Evolutionary conservation across 2,888 invertebrate genomes (phyloP).

Genomic region (Acanthacorydalis orientalis): DNA sequence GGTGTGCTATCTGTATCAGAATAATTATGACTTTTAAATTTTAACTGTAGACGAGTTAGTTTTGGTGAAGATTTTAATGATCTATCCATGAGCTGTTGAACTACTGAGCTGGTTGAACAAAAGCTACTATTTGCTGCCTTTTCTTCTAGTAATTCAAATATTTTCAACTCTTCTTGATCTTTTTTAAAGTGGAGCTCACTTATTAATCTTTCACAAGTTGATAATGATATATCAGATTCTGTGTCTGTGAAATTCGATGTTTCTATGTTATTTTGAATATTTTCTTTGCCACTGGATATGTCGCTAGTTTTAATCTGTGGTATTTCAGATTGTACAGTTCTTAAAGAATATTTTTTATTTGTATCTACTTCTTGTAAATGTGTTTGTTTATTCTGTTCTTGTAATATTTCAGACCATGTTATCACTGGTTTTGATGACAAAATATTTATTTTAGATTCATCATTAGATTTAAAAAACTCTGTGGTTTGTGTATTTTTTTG

Average conservation of each 20-base stretch:
- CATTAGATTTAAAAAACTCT: no score
- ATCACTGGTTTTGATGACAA: no score
- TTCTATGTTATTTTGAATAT: not conserved
- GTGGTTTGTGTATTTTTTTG: no score
- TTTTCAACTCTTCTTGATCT: constrained; percentile 41
- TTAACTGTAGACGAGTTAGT: constrained; percentile 2
- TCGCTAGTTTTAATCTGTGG: not conserved
- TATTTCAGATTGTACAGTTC: no score
- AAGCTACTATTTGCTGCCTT: constrained; percentile 56
- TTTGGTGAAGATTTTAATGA: constrained; percentile 21
- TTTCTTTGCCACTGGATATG: not conserved
- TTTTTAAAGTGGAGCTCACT: constrained; percentile 13
- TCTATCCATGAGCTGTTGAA: constrained; percentile 33
- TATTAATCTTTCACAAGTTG: constrained; percentile 2
- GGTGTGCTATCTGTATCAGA: constrained; percentile 31
- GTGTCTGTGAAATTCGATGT: not conserved
- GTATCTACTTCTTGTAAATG: not conserved
- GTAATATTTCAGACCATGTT: not conserved
- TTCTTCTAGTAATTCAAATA: constrained; percentile 64
- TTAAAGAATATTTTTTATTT: not conserved
- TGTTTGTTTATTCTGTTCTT: not conserved
- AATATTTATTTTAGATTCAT: no score
- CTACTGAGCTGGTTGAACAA: constrained; percentile 47
- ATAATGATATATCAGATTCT: not conserved
- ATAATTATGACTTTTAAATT: constrained; percentile 17